Base-by-base conservation (phyloP, 2,888 invertebrate genomes). In the Aelia acuminata region DNA sequence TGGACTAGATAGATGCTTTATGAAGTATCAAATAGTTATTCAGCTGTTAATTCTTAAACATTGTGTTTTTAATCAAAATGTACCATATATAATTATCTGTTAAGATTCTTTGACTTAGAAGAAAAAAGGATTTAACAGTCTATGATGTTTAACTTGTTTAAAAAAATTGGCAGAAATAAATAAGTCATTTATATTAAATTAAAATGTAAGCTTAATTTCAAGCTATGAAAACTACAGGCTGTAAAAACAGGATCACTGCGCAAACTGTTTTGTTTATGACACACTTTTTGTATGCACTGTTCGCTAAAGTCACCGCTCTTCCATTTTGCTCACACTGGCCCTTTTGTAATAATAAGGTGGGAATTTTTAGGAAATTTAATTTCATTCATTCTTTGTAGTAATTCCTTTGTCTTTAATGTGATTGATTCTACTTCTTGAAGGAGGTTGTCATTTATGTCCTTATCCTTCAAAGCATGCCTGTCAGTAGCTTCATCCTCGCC, bases 361-460 rank as follows among this genome's bases (percentile, higher is more conserved):
- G 43, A 43, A n/a, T 13, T 10, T 47, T 80, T 80, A n/a, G 80
- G 80, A 47, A 80, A 80, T 47, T 80, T 80, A n/a, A 80, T 80
- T 80, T 80, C 80, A 80, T 80, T 80, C 80, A 80, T 47, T n/a
- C 43, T 80, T 80, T 47, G 39, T n/a, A 80, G 22, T 43, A 80
- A 47, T n/a, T 80, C 80, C 43, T 80, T 80, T 10, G 80, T 80
- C 43, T 47, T 80, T 20, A 43, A 47, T 8, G 80, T 80, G 43
- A 80, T 80, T 1, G 80, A 39, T n/a, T 80, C 43, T 43, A 80
- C 22, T 80, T 80, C 43, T 43, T 80, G 43, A 80, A 39, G 43
- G 22, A 80, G 20, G 18, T n/a, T 80, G 11, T n/a, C 80, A n/a
- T 80, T 80, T 22, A 39, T 39, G 10, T 80, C 43, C 1, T 43